Conservation (phyloP, 2,888 invertebrate genomes). For the Acleris laterana region DNA sequence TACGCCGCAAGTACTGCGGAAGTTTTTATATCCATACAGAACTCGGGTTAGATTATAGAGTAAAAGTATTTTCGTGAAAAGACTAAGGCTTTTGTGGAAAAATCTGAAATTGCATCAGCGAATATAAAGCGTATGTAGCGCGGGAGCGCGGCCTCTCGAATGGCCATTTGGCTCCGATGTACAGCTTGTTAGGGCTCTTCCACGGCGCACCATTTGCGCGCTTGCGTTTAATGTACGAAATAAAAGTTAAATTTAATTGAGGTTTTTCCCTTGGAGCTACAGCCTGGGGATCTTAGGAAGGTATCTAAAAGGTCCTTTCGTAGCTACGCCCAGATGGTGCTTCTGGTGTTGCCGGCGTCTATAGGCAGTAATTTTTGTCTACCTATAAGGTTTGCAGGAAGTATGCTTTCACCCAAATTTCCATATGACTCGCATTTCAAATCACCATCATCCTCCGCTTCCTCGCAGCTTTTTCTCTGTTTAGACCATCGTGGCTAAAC, state of each 20-base stretch:
- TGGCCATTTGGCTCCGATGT: slow-evolving; percentile 38
- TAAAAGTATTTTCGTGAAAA: slow-evolving; percentile 8
- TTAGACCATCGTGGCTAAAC: too few relatives aligned
- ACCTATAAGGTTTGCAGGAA: too few relatives aligned
- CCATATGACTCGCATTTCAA: too few relatives aligned
- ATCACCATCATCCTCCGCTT: too few relatives aligned
- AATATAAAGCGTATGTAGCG: slow-evolving; percentile 17
- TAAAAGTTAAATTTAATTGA: background rate
- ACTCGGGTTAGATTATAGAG: slow-evolving; percentile 22
- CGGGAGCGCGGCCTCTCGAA: slow-evolving; percentile 29
- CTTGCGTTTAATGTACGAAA: background rate
- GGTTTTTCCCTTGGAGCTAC: too few relatives aligned
- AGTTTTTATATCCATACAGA: slow-evolving; percentile 30
- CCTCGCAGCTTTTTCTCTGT: too few relatives aligned
- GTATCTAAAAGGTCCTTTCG: too few relatives aligned
- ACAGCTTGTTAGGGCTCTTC: slow-evolving; percentile 15
- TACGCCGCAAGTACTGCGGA: slow-evolving; percentile 23
- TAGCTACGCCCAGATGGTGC: too few relatives aligned
- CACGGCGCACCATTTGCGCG: slow-evolving; percentile 2
- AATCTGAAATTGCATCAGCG: slow-evolving; percentile 27
- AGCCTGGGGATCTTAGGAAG: too few relatives aligned
- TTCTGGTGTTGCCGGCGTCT: too few relatives aligned
- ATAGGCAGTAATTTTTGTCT: too few relatives aligned
- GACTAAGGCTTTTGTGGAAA: slow-evolving; percentile 14
- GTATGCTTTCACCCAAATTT: too few relatives aligned